Conservation (phyloP, 2,797 vertebrate genomes). For the Leuciscus waleckii region DNA sequence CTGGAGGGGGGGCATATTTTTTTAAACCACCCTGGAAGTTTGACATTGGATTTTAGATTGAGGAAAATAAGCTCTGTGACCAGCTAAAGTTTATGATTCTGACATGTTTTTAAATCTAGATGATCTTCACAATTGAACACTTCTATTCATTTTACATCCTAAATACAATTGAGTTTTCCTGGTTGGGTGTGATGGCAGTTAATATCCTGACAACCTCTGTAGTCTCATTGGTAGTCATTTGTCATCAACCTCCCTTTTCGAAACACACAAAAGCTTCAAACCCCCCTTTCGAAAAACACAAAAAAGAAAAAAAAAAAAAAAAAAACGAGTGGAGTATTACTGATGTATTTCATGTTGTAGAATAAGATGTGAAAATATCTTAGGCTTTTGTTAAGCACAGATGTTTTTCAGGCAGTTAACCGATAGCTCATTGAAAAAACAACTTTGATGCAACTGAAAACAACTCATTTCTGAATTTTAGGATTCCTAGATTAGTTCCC, state of each 20-base stretch:
- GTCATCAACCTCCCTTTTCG: neutral
- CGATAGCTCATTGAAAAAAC: neutral
- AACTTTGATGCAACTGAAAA: neutral
- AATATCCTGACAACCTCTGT: neutral
- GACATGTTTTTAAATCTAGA: neutral
- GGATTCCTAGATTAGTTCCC: neutral
- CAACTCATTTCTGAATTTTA: neutral
- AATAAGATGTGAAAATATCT: neutral
- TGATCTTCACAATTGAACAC: neutral
- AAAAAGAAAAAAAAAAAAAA: neutral
- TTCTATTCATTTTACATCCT: neutral
- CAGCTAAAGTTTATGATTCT: neutral
- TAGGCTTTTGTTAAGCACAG: neutral
- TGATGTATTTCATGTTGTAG: too few relatives aligned
- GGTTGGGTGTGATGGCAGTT: neutral
- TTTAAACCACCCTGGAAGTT: neutral
- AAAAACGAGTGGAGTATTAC: neutral
- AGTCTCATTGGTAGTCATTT: neutral
- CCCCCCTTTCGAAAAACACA: neutral
- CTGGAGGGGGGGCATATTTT: neutral
- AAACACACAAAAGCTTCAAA: neutral
- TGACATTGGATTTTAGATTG: neutral
- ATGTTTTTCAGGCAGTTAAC: neutral
- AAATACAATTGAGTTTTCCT: neutral
- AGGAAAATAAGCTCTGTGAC: neutral